These are phyloP conservation scores for Cinara cedri DNA, from an alignment of 2,888 invertebrate genomes.

Conservation along the genomic window DNA sequence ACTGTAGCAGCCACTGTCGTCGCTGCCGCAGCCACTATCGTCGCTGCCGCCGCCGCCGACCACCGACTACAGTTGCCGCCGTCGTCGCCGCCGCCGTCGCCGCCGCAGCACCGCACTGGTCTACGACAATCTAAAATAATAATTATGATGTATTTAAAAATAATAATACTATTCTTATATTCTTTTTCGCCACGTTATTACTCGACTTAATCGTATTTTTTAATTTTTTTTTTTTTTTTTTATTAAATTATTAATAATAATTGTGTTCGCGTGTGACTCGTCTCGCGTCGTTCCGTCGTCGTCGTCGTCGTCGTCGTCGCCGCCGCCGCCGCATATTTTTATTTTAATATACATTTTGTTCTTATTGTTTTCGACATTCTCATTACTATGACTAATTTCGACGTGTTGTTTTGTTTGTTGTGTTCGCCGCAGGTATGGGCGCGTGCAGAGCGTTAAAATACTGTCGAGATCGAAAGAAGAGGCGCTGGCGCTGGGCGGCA, in stretches of 20 bases:
- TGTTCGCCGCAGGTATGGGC: conserved; percentile 82
- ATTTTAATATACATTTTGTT: not conserved
- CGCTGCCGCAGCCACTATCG: not conserved
- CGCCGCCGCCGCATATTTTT: not conserved
- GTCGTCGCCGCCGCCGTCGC: not conserved
- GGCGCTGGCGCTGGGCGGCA: conserved; percentile 67
- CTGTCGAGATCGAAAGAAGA: conserved; percentile 67
- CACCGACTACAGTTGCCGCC: no score
- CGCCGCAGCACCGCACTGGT: no score
- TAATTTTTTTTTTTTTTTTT: no score
- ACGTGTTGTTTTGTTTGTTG: not conserved
- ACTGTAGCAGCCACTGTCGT: not conserved
- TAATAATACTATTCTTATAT: no score
- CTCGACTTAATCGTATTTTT: no score
- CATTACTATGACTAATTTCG: conserved; percentile 1
- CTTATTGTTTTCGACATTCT: not conserved
- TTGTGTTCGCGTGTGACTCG: no score
- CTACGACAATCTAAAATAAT: no score
- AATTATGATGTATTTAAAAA: conserved; percentile 4
- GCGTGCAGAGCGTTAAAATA: conserved; percentile 95
- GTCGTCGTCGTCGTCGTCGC: no score
- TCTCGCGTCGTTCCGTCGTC: no score
- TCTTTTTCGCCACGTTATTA: no score
- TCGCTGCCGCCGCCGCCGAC: not conserved
- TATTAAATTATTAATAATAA: no score